A percentile compares a stretch with the other conserved stretches of the same genome.
Conservation (phyloP, 2,113 vertebrate species). For the Anarhynchus alexandrinus region DNA sequence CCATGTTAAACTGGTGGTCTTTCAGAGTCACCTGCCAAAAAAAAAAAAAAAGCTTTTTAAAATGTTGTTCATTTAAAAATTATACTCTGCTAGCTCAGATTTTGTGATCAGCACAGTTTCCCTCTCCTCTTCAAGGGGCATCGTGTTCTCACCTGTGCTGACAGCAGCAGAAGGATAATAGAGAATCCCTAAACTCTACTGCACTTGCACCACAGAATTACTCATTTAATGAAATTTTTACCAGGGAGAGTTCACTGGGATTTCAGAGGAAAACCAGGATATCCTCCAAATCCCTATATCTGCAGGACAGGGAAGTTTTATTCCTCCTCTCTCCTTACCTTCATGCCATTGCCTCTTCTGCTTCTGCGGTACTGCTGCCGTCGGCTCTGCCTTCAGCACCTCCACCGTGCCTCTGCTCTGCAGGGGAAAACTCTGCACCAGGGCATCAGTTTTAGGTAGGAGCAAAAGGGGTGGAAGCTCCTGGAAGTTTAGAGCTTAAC, state of each 20-base stretch:
- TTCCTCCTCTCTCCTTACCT: background rate
- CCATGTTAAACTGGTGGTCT: background rate
- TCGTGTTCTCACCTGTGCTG: background rate
- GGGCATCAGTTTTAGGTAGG: background rate
- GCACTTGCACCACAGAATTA: background rate
- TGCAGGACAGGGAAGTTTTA: background rate
- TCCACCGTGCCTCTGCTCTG: background rate
- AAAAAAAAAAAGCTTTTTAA: background rate
- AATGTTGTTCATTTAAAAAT: background rate
- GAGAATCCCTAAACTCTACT: background rate
- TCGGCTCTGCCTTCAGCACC: background rate
- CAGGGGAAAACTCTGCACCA: background rate
- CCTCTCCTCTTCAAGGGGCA: background rate
- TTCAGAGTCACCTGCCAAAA: background rate
- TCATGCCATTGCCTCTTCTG: background rate
- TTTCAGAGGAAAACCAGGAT: background rate
- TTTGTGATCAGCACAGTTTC: background rate
- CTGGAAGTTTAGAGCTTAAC: background rate
- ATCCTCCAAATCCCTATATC: background rate
- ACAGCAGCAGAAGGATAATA: background rate
- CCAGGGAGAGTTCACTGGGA: background rate
- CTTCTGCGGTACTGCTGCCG: background rate
- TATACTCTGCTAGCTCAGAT: background rate
- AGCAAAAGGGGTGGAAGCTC: background rate
- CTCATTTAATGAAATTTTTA: background rate